Base-by-base conservation (phyloP, 2,113 vertebrate species). In the Podocnemis expansa region DNA sequence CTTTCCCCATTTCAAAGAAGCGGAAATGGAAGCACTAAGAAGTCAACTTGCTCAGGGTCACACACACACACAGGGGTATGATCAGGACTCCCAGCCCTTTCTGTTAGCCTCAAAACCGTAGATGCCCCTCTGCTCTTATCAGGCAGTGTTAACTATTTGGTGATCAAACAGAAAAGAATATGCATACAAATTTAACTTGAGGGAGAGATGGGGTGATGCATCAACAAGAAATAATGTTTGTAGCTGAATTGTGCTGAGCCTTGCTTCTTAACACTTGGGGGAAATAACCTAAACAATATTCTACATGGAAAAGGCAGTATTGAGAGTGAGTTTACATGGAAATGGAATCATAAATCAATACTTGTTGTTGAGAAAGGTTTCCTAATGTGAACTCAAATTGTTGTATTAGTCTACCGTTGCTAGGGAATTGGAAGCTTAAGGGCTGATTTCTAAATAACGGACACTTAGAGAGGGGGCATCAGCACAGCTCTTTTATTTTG, bases 381-480 rank as follows among this genome's bases (percentile, higher is more conserved):
- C 1, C 9, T 55, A 6, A 25, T 67, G n/a, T 5, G 54, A 38
- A 21, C 22, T 49, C 51, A 21, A 78, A 2, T 31, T 49, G 2
- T 16, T n/a, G 6, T 55, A 88, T 7, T 1, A 47, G 12, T 29
- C 81, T 45, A 75, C 7, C 1, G 2, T 19, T 51, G 27, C 2
- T 8, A 34, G 29, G 6, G 16, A 67, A 49, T 10, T 0, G 0
- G 6, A 67, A 27, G 11, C 1, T 93, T 82, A 54, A 2, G 1
- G 3, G 2, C 1, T 0, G 27, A 3, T 84, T 95, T 75, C 58
- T 54, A 14, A 14, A 55, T 43, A 47, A 81, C 82, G 67, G 3
- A 34, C 12, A 13, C 0, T 49, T 73, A 73, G 70, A 75, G 22
- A 38, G 24, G 70, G 70, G 70, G 4, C 41, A 75, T 43, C 70